Percentiles rank a stretch among this genome's conserved stretches.
These are phyloP conservation scores for Scomber scombrus DNA, from an alignment of 2,113 vertebrate species.

Conservation along the genomic window DNA sequence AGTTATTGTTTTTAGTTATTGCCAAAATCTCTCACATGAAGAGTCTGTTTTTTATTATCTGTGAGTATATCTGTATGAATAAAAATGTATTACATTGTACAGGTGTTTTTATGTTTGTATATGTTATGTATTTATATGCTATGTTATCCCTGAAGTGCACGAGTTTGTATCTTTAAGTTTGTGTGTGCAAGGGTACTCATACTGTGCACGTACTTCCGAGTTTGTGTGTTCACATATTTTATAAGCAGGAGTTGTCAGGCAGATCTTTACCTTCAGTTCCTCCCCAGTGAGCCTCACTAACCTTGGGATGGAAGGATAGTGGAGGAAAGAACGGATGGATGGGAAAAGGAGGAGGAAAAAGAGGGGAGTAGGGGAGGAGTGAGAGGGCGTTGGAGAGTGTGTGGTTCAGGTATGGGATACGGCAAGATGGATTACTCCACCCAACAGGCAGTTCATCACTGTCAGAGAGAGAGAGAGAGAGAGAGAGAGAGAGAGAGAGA, in stretches of 20 bases:
- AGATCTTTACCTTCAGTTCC: conserved; percentile 65
- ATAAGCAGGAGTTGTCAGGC: conserved; percentile 39
- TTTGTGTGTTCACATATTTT: conserved; percentile 18
- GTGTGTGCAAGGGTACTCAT: conserved; percentile 4
- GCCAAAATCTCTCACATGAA: background rate
- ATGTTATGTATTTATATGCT: too few species aligned
- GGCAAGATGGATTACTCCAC: conserved; percentile 82
- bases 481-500: conserved; percentile 35
- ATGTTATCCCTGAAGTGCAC: too few species aligned
- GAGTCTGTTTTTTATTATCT: background rate
- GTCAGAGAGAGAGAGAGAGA: conserved; percentile 69
- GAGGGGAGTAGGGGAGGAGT: conserved; percentile 32
- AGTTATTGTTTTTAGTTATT: conserved; percentile 6
- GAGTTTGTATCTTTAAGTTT: conserved; percentile 29
- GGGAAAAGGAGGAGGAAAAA: conserved; percentile 45
- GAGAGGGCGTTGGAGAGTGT: conserved; percentile 52
- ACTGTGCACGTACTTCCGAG: conserved; percentile 16
- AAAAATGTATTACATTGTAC: background rate
- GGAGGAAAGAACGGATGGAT: conserved; percentile 40
- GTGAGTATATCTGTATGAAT: background rate
- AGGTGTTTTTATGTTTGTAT: too few species aligned
- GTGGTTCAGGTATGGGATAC: conserved; percentile 76
- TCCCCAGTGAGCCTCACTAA: conserved; percentile 66
- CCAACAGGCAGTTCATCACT: conserved; percentile 81
- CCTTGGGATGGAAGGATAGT: conserved; percentile 70